Base-by-base conservation (phyloP, 1,140 invertebrate species). In the Contarinia nasturtii region DNA sequence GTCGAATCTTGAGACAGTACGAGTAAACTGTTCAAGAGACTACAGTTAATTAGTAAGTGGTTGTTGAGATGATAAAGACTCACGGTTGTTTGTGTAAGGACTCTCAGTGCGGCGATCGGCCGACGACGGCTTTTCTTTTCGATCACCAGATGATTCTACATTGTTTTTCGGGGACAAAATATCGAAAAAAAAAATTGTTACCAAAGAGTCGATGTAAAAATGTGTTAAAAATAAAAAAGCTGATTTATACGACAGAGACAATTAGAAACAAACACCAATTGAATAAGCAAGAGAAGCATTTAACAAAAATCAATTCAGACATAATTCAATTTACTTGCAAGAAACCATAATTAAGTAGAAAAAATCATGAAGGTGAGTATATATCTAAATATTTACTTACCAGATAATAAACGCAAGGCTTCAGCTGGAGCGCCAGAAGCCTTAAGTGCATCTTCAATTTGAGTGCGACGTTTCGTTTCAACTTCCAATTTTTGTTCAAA, bases 401-500 rank as follows among this genome's bases (percentile, higher is more conserved):
- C 82, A 55, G 80, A 82, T 51, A 86, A 76, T 51, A 83, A 73
- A 59, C 79, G 73, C 50, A 86, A 71, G 57, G 83, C 79, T 55
- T 87, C 82, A 2, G 73, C 66, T 11, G 77, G 74, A 2, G 80
- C 79, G 44, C 82, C 82, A 22, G 79, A 78, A 44, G 76, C 77
- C 57, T 84, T 83, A 19, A 86, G 68, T 33, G 81, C 81, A 48
- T 86, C 83, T 58, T 86, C 82, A 47, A 85, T 72, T 56, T 83
- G 81, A 47, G 72, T 69, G 55, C 81, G 72, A 61, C 79, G 73
- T 60, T 86, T 86, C 50, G 79, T 68, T 63, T 86, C 82, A 47
- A 76, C 57, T 47, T 88, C 85, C 47, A 91, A 61, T 54, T 89
- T 83, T 50, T 89, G 84, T 57, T 90, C 86, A 21, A 88, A 70